Evolutionary conservation across 53 echinoderm and acorn worm species (phyloP).

Genomic region (Paracentrotus lividus): DNA sequence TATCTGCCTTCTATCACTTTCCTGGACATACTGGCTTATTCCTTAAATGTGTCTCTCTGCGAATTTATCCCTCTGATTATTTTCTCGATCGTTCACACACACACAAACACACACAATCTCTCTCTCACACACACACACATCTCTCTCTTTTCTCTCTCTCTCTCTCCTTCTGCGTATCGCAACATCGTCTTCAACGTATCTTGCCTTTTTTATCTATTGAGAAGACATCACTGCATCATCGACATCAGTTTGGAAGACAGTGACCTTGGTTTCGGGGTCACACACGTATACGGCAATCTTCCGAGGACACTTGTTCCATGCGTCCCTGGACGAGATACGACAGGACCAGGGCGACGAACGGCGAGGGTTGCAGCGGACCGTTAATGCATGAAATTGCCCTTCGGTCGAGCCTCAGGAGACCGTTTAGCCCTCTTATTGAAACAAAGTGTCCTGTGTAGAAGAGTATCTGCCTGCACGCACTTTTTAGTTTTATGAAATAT

Average conservation of each 20-base stretch:
- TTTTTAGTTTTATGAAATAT: too few species aligned
- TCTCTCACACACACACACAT: neutral
- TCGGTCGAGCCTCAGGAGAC: neutral
- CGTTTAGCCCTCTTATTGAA: neutral
- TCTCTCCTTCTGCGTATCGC: neutral
- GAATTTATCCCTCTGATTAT: neutral
- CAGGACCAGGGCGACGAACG: neutral
- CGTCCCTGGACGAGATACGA: neutral
- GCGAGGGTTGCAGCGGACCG: neutral
- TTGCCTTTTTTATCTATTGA: neutral
- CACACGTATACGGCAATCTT: neutral
- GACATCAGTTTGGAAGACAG: neutral
- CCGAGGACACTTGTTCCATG: neutral
- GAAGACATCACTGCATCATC: neutral
- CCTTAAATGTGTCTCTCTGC: neutral
- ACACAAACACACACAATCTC: too few species aligned
- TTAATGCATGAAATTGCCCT: slow-evolving; percentile 23
- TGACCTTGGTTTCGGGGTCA: neutral
- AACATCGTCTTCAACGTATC: neutral
- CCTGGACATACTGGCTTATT: too few species aligned
- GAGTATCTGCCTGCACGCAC: neutral
- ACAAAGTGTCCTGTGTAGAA: neutral
- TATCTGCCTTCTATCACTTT: too few species aligned
- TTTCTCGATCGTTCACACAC: neutral
- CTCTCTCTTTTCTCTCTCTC: neutral